These are phyloP conservation scores for Ellobius talpinus DNA, from an alignment of 2,113 vertebrate species.

Conservation along the genomic window DNA sequence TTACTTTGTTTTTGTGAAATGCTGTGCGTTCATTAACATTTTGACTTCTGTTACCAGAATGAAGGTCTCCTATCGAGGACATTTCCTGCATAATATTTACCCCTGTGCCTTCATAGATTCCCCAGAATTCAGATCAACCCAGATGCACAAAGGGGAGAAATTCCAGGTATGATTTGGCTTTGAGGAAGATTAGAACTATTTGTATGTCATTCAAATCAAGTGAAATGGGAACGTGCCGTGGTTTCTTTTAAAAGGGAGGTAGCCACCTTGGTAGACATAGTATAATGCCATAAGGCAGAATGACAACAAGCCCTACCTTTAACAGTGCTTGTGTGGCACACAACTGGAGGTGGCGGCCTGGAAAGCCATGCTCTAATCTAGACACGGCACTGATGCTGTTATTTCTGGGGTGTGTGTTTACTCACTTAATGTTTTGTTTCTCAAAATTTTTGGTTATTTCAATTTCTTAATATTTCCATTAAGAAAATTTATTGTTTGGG, in stretches of 20 bases:
- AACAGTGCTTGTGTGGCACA: neutral
- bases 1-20: slow-evolving; percentile 1
- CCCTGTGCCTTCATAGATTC: slow-evolving; percentile 98
- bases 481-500: neutral
- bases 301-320: neutral
- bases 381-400: neutral
- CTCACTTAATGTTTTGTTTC: neutral
- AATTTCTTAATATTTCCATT: slow-evolving; percentile 36
- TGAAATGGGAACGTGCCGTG: neutral
- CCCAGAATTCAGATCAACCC: slow-evolving; percentile 97
- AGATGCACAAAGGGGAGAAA: slow-evolving; percentile 97
- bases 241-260: neutral
- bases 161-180: slow-evolving; percentile 93
- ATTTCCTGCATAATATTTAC: slow-evolving; percentile 99
- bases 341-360: neutral
- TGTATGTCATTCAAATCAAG: neutral
- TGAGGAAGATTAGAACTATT: slow-evolving; percentile 23
- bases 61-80: slow-evolving; percentile 98
- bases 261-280: neutral
- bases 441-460: slow-evolving; percentile 24
- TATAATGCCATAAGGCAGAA: neutral
- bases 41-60: slow-evolving; percentile 90
- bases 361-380: neutral
- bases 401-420: neutral
- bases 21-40: slow-evolving; percentile 42